Evolutionary conservation across 2,888 invertebrate species (phyloP).

Genomic region (Hydriomena furcata): DNA sequence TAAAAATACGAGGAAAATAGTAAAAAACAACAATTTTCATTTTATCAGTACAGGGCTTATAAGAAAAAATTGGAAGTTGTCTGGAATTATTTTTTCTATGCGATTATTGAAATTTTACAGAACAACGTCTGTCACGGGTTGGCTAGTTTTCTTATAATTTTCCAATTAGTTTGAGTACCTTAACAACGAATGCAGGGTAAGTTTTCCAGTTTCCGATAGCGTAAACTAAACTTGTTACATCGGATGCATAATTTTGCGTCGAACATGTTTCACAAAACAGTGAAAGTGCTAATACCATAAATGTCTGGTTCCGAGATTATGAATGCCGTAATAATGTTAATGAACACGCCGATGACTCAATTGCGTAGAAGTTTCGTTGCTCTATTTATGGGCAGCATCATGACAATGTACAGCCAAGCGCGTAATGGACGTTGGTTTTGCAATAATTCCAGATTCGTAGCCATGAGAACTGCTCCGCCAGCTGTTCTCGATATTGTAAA

Average conservation of each 20-base stretch:
- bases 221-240: constrained; percentile 14
- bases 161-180: background rate
- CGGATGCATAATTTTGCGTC: constrained; percentile 18
- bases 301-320: constrained; percentile 16
- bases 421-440: constrained; percentile 28
- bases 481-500: constrained; percentile 58
- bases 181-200: background rate
- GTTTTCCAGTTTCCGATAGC: constrained; percentile 1
- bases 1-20: too few species aligned
- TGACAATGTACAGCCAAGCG: constrained; percentile 24
- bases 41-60: too few species aligned
- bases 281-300: constrained; percentile 38
- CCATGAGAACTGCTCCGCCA: constrained; percentile 60
- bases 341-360: constrained; percentile 20
- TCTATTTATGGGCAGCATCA: constrained; percentile 30
- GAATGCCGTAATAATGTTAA: constrained; percentile 23
- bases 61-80: too few species aligned
- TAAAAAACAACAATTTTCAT: too few species aligned
- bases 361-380: constrained; percentile 14
- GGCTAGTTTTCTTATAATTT: too few species aligned
- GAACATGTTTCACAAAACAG: constrained; percentile 29
- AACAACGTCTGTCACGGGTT: too few species aligned
- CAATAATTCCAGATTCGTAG: constrained; percentile 32
- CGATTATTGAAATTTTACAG: too few species aligned
- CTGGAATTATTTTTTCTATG: too few species aligned